A percentile compares a stretch with the other conserved stretches of the same genome.
These are phyloP conservation scores for Elachura formosa DNA, from an alignment of 2,113 vertebrate species.

Conservation along the genomic window DNA sequence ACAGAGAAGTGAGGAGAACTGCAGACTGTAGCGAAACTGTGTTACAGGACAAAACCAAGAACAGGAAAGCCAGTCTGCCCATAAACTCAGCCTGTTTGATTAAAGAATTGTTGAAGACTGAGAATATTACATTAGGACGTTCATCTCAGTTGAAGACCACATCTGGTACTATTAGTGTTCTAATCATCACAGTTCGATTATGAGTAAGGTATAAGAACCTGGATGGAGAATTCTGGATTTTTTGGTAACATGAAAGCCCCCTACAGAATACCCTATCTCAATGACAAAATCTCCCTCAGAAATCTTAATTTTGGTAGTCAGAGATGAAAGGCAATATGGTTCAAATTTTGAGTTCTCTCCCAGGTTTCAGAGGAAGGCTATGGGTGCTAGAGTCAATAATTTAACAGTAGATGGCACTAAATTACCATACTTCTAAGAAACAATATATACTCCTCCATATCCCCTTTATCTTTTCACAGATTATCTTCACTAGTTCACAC, in stretches of 20 bases:
- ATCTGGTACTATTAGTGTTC: background rate
- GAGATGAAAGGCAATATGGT: background rate
- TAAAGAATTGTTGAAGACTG: background rate
- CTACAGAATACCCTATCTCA: background rate
- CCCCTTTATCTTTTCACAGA: background rate
- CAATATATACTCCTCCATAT: background rate
- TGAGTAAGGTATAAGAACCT: background rate
- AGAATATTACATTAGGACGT: background rate
- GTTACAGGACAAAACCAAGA: background rate
- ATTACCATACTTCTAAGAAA: constrained; percentile 21
- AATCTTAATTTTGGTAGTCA: background rate
- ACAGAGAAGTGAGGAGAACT: background rate
- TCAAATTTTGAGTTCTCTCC: background rate
- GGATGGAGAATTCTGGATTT: background rate
- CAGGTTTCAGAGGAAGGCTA: background rate
- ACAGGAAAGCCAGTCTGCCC: background rate
- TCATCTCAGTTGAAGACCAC: background rate
- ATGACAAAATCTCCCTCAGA: background rate
- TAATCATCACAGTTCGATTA: background rate
- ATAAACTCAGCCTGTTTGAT: background rate
- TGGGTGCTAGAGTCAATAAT: background rate
- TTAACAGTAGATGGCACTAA: constrained; percentile 67
- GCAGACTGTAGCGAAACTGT: background rate
- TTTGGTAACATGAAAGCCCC: background rate
- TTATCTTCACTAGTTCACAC: background rate